These are phyloP conservation scores for Lithobates pipiens DNA, from an alignment of 2,797 vertebrate species.

Conservation along the genomic window DNA sequence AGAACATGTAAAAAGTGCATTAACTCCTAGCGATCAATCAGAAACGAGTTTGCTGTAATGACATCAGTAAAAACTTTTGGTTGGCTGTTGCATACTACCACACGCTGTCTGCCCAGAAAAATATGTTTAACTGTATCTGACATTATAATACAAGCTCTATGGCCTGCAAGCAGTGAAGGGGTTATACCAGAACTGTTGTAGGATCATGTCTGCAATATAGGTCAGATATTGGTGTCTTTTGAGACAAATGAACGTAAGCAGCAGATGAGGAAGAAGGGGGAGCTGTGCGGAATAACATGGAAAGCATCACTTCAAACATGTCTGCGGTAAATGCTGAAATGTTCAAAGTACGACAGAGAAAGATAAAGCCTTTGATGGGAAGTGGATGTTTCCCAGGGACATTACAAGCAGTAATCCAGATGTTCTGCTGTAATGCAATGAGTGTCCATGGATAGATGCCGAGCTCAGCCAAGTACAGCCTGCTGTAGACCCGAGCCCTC, in stretches of 20 bases:
- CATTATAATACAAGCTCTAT: neutral
- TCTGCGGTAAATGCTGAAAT: slow-evolving; percentile 76
- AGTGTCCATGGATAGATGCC: slow-evolving; percentile 91
- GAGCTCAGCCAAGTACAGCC: slow-evolving; percentile 90
- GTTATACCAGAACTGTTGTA: slow-evolving; percentile 58
- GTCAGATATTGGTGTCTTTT: slow-evolving; percentile 19
- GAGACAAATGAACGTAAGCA: slow-evolving; percentile 25
- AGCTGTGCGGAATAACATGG: slow-evolving; percentile 46
- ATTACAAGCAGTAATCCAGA: slow-evolving; percentile 98
- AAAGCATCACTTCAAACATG: slow-evolving; percentile 79
- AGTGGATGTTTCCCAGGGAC: slow-evolving; percentile 97
- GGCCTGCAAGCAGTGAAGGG: slow-evolving; percentile 39
- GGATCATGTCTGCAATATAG: slow-evolving; percentile 19
- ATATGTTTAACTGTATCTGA: no score
- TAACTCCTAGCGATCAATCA: no score
- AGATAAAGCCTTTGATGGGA: slow-evolving; percentile 94
- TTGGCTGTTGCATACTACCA: neutral
- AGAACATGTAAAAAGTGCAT: no score
- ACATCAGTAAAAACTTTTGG: neutral
- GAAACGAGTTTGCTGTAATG: no score
- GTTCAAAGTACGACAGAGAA: slow-evolving; percentile 84
- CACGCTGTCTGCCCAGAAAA: neutral
- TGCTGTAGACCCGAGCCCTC: slow-evolving; percentile 84
- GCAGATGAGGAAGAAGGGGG: neutral
- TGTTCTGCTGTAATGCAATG: slow-evolving; percentile 94